Evolutionary conservation across 2,888 invertebrate genomes (phyloP).

Genomic region (Lamproptera curius): DNA sequence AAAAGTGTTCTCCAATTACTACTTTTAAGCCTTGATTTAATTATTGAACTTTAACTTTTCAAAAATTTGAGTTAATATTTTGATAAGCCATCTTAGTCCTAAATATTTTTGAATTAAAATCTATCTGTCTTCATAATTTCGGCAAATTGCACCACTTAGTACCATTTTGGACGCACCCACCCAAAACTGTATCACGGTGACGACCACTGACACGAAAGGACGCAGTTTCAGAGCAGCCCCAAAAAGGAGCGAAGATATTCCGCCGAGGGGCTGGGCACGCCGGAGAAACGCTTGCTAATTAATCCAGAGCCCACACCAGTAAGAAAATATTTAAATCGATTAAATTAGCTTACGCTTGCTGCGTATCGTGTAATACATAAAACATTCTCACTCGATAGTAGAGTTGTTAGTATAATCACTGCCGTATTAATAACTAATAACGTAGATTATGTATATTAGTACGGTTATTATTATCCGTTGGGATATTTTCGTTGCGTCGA

Average conservation of each 20-base stretch:
- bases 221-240: constrained; percentile 73
- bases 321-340: constrained; percentile 40
- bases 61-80: no score
- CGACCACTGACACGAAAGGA: constrained; percentile 55
- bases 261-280: constrained; percentile 62
- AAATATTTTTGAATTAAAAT: no score
- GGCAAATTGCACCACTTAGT: no score
- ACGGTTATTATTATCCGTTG: neutral
- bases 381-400: constrained; percentile 1
- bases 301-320: constrained; percentile 74
- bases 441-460: no score
- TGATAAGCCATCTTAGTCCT: no score
- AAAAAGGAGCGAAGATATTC: constrained; percentile 69
- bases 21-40: no score
- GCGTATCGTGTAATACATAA: no score
- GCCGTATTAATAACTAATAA: constrained; percentile 9
- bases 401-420: constrained; percentile 6
- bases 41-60: no score
- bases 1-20: no score
- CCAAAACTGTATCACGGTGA: constrained; percentile 28
- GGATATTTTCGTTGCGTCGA: neutral
- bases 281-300: constrained; percentile 75
- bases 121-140: no score
- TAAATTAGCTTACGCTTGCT: constrained; percentile 29
- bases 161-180: constrained; percentile 22